These are phyloP conservation scores for Drosophila nannoptera DNA, from an alignment of 1,140 invertebrate genomes.

Conservation along the genomic window DNA sequence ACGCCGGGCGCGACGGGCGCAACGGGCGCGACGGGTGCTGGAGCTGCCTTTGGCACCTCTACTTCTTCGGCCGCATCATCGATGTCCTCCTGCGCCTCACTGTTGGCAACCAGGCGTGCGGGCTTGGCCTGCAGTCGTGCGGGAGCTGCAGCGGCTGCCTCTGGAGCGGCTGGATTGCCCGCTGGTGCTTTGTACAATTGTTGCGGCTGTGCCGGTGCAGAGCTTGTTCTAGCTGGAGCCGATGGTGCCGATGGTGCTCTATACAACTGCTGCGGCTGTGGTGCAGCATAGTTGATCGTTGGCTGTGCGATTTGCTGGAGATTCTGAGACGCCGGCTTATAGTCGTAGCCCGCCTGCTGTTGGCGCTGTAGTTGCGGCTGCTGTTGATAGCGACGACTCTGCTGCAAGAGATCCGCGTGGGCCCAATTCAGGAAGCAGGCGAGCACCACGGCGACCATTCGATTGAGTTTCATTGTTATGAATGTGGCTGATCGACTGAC, in stretches of 20 bases:
- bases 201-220: slow-evolving; percentile 8
- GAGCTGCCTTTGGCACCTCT: slow-evolving; percentile 27
- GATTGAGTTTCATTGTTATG: slow-evolving; percentile 50
- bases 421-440: slow-evolving; percentile 36
- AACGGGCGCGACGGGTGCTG: slow-evolving; percentile 5
- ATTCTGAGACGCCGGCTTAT: slow-evolving; percentile 22
- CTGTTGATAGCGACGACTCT: slow-evolving; percentile 30
- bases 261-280: slow-evolving; percentile 33
- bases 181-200: slow-evolving; percentile 25
- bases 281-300: slow-evolving; percentile 39
- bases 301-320: slow-evolving; percentile 27
- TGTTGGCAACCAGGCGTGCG: slow-evolving; percentile 61
- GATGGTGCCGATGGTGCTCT: slow-evolving; percentile 9
- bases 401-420: slow-evolving; percentile 36
- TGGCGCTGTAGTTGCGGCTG: slow-evolving; percentile 49
- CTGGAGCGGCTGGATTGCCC: neutral
- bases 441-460: slow-evolving; percentile 32
- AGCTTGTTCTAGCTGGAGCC: neutral
- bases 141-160: neutral
- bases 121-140: slow-evolving; percentile 45
- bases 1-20: neutral
- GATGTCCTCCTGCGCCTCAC: slow-evolving; percentile 65
- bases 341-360: slow-evolving; percentile 43
- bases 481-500: slow-evolving; percentile 32
- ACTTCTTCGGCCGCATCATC: slow-evolving; percentile 64